Evolutionary conservation across 2,888 invertebrate species (phyloP), one percentile per base, ranked within the genome.

Genomic region (Athalia cordata): DNA sequence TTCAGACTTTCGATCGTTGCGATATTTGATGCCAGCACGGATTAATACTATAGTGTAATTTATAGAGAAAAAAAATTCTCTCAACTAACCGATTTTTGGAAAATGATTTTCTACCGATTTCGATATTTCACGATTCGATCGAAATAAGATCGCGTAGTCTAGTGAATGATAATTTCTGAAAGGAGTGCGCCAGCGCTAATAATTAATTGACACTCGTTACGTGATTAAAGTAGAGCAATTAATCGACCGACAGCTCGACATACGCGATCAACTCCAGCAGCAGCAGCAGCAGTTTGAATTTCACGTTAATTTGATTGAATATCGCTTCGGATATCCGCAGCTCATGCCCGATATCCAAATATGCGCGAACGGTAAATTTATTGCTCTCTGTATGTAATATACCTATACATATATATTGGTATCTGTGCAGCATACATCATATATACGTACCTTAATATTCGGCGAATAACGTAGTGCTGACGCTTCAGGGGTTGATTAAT

Each of bases 221-320:
- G 59, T 72, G 59, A 59, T 72, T 72, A 72, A 45, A 47, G 59
- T n/a, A 50, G 29, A 43, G 55, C 68, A 68, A 68, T 68, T 68
- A 43, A 55, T 52, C 68, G 68, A 5, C 29, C 29, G 68, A 68
- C 55, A 68, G 52, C 43, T 68, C 15, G 43, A 29, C 11, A 45
- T 29, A 29, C 29, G 29, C 47, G 45, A 59, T 11, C n/a, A 5
- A 52, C 55, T 52, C n/a, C n/a, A n/a, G 29, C 5, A 64, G 13
- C n/a, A 66, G 47, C 59, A 5, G 62, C 6, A n/a, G 11, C 62
- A 13, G 47, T 5, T 59, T 47, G 72, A 72, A 59, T 72, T 72
- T 72, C 72, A 15, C 8, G 59, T 49, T 72, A 72, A 72, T 72
- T 72, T 47, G 72, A 72, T 72, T 72, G 43, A 59, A 72, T 72